phyloP scores from a whole-genome alignment of 2,113 vertebrate species.

The Corvus hawaiiensis region DNA sequence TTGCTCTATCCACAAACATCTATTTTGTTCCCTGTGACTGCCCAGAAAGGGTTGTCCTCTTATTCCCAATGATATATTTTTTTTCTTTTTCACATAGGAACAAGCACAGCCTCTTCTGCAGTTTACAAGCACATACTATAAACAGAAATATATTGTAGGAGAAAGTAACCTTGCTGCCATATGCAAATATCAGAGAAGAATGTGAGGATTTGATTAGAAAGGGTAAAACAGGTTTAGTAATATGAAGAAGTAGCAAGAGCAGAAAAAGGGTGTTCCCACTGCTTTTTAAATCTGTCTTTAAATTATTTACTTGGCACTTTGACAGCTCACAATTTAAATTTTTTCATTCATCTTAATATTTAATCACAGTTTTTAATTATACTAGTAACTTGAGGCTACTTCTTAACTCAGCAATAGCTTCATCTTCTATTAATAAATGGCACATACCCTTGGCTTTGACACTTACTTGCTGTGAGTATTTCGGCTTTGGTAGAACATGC shows the following conservation, averaged over 20 bases:
- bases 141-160: background rate
- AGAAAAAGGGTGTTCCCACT: background rate
- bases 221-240: background rate
- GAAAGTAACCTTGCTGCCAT: background rate
- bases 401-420: slow-evolving; percentile 30
- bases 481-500: slow-evolving; percentile 2
- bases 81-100: background rate
- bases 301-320: slow-evolving; percentile 19
- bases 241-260: background rate
- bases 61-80: background rate
- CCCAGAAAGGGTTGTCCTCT: background rate
- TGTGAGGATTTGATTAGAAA: background rate
- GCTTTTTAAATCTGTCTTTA: background rate
- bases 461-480: slow-evolving; percentile 13
- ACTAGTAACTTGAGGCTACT: slow-evolving; percentile 20
- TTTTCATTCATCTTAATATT: slow-evolving; percentile 36
- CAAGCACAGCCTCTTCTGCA: background rate
- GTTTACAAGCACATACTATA: background rate
- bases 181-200: background rate
- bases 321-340: background rate
- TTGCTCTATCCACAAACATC: background rate
- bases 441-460: slow-evolving; percentile 3
- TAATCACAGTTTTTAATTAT: slow-evolving; percentile 50
- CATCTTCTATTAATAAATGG: slow-evolving; percentile 43
- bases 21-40: background rate